Evolutionary conservation across 1,140 invertebrate species (phyloP), one percentile per base, ranked within the genome.

Genomic region (Mya arenaria): DNA sequence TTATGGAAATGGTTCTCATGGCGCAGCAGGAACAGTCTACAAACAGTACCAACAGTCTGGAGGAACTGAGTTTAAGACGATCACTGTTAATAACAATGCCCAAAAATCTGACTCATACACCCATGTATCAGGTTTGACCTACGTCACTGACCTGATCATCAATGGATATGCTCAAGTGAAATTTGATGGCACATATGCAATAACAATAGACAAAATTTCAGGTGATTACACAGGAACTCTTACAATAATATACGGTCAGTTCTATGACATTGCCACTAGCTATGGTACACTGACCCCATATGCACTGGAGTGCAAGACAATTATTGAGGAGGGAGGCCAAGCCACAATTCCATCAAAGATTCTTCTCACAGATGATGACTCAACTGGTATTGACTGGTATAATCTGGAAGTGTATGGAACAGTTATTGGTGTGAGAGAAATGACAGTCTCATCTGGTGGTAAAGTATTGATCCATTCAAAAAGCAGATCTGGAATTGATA

Each of bases 1-100:
- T 5, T 36, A 36, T 17, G 88, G 88, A 1, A 39, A 30, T 2
- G 48, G 48, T 1, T 52, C 48, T 10, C 48, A 55, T 62, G 89
- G 89, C 28, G 89, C 88, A 58, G 78, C 86, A 13, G 89, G 89
- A 25, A 88, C 89, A 15, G 69, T 89, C 6, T 88, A 89, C 52
- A 52, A 82, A 32, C 15, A 83, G 25, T 88, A 84, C 28, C 56
- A 83, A 17, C 52, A 86, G 28, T 84, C 85, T 15, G 89, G 89
- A 30, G 83, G 81, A 15, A 65, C 77, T 2, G 66, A 55, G n/a
- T 72, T 79, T 6, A 82, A 83, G 34, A 68, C 73, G 19, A n/a
- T 90, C 17, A 82, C 66, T 41, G 60, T 85, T 8, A 65, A 87
- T 66, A 90, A 90, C 36, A 73, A 75, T 56, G 82, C 56, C 13